Conservation (phyloP, 1,140 invertebrate species). For the Lucilia sericata region DNA sequence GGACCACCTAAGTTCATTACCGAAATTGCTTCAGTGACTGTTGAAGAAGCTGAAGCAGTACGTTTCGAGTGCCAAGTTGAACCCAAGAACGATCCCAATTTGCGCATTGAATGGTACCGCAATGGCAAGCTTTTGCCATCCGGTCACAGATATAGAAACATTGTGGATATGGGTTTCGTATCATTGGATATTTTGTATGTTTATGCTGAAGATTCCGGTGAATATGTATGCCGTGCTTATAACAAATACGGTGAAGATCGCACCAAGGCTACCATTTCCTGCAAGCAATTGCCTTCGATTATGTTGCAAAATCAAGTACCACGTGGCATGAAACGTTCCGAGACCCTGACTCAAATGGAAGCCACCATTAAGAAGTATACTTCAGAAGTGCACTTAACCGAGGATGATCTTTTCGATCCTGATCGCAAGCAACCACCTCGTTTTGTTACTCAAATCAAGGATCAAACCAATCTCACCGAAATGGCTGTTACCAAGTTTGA, state of each 20-base stretch:
- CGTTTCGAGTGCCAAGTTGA: conserved; percentile 96
- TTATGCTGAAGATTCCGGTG: conserved; percentile 92
- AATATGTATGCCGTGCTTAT: conserved; percentile 89
- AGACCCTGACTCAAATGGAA: conserved; percentile 92
- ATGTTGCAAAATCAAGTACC: conserved; percentile 93
- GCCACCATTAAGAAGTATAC: conserved; percentile 93
- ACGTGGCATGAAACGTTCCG: conserved; percentile 91
- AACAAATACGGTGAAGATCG: conserved; percentile 91
- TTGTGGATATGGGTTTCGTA: conserved; percentile 95
- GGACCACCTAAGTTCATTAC: conserved; percentile 87
- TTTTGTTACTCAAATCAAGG: conserved; percentile 92
- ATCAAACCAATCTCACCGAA: conserved; percentile 86
- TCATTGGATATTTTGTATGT: conserved; percentile 94
- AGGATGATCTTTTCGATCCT: conserved; percentile 89
- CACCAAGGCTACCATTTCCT: conserved; percentile 85
- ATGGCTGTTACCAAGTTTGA: conserved; percentile 94
- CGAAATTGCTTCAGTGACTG: conserved; percentile 82
- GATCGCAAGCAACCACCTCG: conserved; percentile 91
- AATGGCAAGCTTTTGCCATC: conserved; percentile 89
- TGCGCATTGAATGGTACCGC: conserved; percentile 93
- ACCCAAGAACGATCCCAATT: conserved; percentile 93
- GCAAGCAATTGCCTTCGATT: conserved; percentile 87
- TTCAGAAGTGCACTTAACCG: conserved; percentile 87
- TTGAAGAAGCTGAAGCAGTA: conserved; percentile 90
- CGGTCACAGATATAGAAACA: conserved; percentile 91